Evolutionary conservation across 2,888 invertebrate genomes (phyloP), one percentile per base, ranked within the genome.

Genomic region (Caenorhabditis afra): DNA sequence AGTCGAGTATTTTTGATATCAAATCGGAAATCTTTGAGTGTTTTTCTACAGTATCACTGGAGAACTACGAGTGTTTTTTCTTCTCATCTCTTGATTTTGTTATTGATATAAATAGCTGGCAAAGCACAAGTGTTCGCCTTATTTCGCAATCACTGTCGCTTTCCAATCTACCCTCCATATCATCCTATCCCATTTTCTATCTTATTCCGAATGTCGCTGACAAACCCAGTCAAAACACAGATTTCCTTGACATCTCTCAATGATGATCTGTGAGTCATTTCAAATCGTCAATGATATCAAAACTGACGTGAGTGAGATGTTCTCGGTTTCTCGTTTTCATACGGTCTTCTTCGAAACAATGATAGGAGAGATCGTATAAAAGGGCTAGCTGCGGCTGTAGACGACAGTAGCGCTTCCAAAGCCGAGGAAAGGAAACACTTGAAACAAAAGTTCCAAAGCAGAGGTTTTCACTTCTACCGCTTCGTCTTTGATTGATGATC

Each of bases 361-460:
- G 73, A 73, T 64, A 73, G 50, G 20, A 8, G 0, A 11, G 11
- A 11, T 29, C n/a, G 64, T 73, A 73, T 73, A 73, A 73, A 71
- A 71, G 45, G 64, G 14, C 5, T 1, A 29, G 14, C n/a, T 41
- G 23, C 10, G 23, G 23, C 18, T 58, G 22, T 16, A n/a, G 44
- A 49, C 11, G 58, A 8, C 45, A 62, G 18, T 49, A 62, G 57
- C 64, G 76, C 62, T 68, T 49, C 66, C 71, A 62, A 78, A 78
- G 78, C 71, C 66, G 59, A 78, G 78, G 78, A 78, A 71, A 71
- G 37, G 78, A 78, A 78, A 78, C 78, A 71, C 35, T 55, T 53
- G 78, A 78, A 78, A 78, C 78, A 64, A 61, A 78, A 78, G 71
- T 71, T 71, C 71, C 78, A 78, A 71, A 71, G 78, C 71, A 78